Percentiles rank a stretch among this genome's conserved stretches.
These are phyloP conservation scores for Poecilia picta DNA, from an alignment of 2,797 vertebrate genomes.

Conservation along the genomic window DNA sequence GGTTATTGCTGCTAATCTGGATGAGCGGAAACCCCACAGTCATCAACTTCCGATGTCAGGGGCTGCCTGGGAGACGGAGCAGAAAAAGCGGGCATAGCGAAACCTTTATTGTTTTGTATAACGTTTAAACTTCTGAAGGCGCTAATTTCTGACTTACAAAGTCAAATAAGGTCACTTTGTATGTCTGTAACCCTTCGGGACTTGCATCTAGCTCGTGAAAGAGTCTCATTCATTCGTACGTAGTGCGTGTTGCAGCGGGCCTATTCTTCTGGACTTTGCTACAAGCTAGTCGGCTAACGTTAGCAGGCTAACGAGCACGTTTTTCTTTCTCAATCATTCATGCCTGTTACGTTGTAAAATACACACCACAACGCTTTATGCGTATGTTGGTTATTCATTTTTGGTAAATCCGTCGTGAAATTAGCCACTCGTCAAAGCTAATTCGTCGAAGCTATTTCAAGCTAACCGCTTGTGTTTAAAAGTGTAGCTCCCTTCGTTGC, in stretches of 20 bases:
- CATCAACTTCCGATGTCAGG: constrained; percentile 79
- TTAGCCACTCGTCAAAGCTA: background rate
- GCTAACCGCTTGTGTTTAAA: constrained; percentile 42
- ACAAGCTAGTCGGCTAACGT: constrained; percentile 59
- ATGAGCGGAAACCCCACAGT: constrained; percentile 54
- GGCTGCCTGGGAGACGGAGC: constrained; percentile 70
- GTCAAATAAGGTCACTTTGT: background rate
- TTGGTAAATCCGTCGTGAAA: constrained; percentile 4
- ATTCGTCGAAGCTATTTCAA: constrained; percentile 3
- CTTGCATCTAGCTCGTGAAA: constrained; percentile 24
- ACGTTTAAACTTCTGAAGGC: constrained; percentile 17
- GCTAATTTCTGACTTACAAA: constrained; percentile 14
- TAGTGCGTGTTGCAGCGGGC: constrained; percentile 53
- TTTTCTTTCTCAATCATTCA: constrained; percentile 59
- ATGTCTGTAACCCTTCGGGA: background rate
- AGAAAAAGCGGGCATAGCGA: constrained; percentile 77
- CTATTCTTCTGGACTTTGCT: constrained; percentile 76
- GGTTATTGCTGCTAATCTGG: background rate
- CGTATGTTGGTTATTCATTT: background rate
- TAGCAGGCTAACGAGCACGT: constrained; percentile 76
- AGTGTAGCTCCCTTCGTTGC: constrained; percentile 69
- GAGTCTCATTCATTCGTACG: constrained; percentile 65
- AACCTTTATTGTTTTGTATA: constrained; percentile 54
- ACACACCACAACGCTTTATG: background rate
- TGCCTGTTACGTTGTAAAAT: constrained; percentile 32